Evolutionary conservation across 2,888 invertebrate genomes (phyloP), one percentile per base, ranked within the genome.

Genomic region (Acrocyrtus sp.): DNA sequence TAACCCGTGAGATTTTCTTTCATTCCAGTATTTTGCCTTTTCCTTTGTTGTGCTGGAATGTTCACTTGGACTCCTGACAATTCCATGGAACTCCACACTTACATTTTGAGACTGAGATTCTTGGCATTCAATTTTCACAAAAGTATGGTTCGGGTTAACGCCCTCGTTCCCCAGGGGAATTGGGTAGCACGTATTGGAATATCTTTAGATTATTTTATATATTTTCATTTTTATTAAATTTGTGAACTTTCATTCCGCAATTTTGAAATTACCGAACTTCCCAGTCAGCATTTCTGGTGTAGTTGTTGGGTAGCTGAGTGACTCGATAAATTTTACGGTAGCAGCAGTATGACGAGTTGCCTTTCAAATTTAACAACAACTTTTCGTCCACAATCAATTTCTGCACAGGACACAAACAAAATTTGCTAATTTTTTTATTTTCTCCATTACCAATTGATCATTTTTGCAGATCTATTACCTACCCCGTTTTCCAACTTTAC

Each of bases 241-340:
- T n/a, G n/a, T n/a, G n/a, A n/a, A n/a, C n/a, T n/a, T n/a, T n/a
- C n/a, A n/a, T n/a, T n/a, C n/a, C n/a, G n/a, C n/a, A n/a, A n/a
- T n/a, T n/a, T n/a, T n/a, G n/a, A n/a, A n/a, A n/a, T n/a, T 75
- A 80, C 80, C 21, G 54, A 22, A 77, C 60, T 27, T 47, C 60
- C 75, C 75, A 77, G 66, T 80, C 80, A 8, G 80, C 80, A 54
- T 78, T 63, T 50, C 75, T 67, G 29, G 76, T 62, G 51, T 78
- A 80, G 5, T 78, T 74, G 10, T 67, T 48, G 10, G 76, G 73
- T 21, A 53, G 22, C 57, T 79, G 80, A 0, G 60, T 12, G 2
- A 74, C 69, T 29, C 80, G 70, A 1, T 54, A 51, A 26, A 80
- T 62, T 47, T 27, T 45, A 41, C 77, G 69, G 43, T 67, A 80